A percentile compares a stretch with the other conserved stretches of the same genome.
phyloP scores from a whole-genome alignment of 2,888 invertebrate species.

The Andricus curvator region DNA sequence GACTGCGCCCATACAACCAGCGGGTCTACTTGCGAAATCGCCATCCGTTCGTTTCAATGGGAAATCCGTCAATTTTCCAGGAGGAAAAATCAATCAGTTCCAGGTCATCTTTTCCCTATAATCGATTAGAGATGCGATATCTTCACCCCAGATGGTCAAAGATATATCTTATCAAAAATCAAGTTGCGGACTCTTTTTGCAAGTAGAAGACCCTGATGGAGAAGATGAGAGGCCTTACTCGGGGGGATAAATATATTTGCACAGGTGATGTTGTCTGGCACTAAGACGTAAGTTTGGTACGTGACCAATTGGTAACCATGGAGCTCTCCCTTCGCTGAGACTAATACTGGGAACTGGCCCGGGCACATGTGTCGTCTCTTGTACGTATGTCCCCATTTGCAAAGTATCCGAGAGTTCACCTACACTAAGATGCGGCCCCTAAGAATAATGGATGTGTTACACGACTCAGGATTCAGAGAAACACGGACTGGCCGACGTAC shows the following conservation, averaged over 20 bases:
- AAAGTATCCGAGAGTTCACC: constrained; percentile 17
- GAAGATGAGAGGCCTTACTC: background rate
- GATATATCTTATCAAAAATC: background rate
- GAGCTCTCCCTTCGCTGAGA: constrained; percentile 5
- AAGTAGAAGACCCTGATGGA: background rate
- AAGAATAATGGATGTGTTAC: constrained; percentile 69
- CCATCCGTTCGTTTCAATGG: constrained; percentile 60
- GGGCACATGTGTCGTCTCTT: constrained; percentile 29
- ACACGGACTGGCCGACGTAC: constrained; percentile 57
- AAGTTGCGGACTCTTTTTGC: background rate
- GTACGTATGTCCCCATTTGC: constrained; percentile 17
- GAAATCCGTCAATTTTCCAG: constrained; percentile 67
- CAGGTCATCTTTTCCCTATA: background rate
- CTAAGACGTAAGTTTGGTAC: constrained; percentile 19
- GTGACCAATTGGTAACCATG: constrained; percentile 34
- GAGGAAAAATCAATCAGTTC: constrained; percentile 62
- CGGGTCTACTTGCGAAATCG: constrained; percentile 66
- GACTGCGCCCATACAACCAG: constrained; percentile 61
- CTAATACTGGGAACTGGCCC: constrained; percentile 34
- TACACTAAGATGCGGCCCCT: constrained; percentile 7
- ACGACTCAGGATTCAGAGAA: constrained; percentile 69
- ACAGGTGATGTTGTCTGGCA: constrained; percentile 23
- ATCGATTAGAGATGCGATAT: background rate
- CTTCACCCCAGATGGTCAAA: no score
- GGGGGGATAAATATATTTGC: constrained; percentile 28